Evolutionary conservation across 2,888 invertebrate genomes (phyloP), one percentile per base, ranked within the genome.

Genomic region (Agrotis exclamationis): DNA sequence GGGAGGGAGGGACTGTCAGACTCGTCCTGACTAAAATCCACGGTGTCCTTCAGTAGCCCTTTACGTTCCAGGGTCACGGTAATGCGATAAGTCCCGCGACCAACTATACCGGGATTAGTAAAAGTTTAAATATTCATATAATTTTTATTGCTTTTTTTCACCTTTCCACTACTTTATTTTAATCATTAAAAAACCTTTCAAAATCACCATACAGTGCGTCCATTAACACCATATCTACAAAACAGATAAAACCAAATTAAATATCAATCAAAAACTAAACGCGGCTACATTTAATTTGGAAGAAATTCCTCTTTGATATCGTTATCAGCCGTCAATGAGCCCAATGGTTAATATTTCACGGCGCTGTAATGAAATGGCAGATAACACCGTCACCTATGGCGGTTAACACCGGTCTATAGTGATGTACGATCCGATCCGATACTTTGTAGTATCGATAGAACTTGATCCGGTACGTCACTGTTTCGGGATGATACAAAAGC

Each of bases 361-460:
- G 16, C 44, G 63, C 66, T 73, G 76, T 76, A 79, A 79, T 76
- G 77, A 76, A 79, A 79, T 63, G 39, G 22, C 24, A 71, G 84
- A 84, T 84, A 84, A 76, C 74, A 71, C 76, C 75, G 60, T 74
- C 83, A 84, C 81, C 85, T 84, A 63, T 73, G 75, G 72, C 45
- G 76, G 66, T 18, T 39, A 54, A 54, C 44, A 14, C 18, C 33
- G 70, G 18, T 4, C 33, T 7, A 1, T 56, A 56, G 33, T 56
- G 56, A 33, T 56, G 56, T 0, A 7, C 14, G 3, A 3, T 33
- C 13, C n/a, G 13, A 33, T 56, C 33, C 20, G n/a, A 33, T 56
- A 33, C 13, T n/a, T n/a, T 56, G 1, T 0, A 56, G 33, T 56
- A 33, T 56, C 56, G 56, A n/a, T 33, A 56, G 1, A n/a, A 33